phyloP scores from a whole-genome alignment of 2,113 vertebrate species.

The Brachyistius frenatus region DNA sequence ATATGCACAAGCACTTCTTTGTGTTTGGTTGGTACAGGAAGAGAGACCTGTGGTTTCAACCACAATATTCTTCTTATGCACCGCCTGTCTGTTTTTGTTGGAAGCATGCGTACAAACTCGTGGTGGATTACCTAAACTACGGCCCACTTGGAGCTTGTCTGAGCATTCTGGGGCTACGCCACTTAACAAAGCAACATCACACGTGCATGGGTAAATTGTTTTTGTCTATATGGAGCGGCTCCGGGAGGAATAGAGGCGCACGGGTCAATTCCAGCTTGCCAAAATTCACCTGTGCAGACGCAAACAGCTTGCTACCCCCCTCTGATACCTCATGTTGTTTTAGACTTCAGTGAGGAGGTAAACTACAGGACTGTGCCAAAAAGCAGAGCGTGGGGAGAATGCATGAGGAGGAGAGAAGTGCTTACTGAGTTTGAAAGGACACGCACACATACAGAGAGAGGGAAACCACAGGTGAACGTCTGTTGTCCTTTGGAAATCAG shows the following conservation, averaged over 20 bases:
- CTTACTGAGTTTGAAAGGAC: slow-evolving; percentile 46
- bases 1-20: neutral
- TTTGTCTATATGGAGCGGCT: slow-evolving; percentile 44
- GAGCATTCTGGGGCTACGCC: slow-evolving; percentile 18
- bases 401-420: slow-evolving; percentile 17
- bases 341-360: slow-evolving; percentile 25
- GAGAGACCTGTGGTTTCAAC: neutral
- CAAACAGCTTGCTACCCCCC: slow-evolving; percentile 28
- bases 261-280: slow-evolving; percentile 48
- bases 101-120: neutral
- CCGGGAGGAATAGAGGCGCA: slow-evolving; percentile 35
- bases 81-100: neutral
- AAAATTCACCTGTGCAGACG: slow-evolving; percentile 22
- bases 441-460: neutral
- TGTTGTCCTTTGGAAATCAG: slow-evolving; percentile 37
- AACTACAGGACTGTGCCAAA: slow-evolving; percentile 26
- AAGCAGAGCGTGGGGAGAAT: slow-evolving; percentile 15
- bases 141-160: slow-evolving; percentile 1
- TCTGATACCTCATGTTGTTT: slow-evolving; percentile 36
- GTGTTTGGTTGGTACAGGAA: neutral
- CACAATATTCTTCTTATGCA: neutral
- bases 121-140: slow-evolving; percentile 28
- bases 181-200: slow-evolving; percentile 11
- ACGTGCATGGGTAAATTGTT: slow-evolving; percentile 57
- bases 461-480: slow-evolving; percentile 25